Conservation (phyloP, 1,140 invertebrate genomes). For the Notospermus geniculatus region DNA sequence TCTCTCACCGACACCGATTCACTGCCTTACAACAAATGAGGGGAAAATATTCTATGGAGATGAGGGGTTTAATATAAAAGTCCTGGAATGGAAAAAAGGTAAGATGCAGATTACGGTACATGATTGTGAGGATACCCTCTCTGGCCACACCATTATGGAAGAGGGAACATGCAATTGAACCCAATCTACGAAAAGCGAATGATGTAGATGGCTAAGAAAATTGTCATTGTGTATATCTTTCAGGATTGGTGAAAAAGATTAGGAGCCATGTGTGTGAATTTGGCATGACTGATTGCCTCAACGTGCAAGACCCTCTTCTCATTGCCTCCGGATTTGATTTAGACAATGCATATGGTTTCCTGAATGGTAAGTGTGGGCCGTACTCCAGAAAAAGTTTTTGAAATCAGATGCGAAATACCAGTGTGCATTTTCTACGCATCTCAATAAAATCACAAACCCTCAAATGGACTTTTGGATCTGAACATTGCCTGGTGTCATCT, state of each 20-base stretch:
- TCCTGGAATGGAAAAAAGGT: constrained; percentile 48
- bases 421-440: no score
- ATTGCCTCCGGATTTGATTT: constrained; percentile 42
- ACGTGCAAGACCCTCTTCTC: constrained; percentile 27
- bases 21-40: constrained; percentile 23
- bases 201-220: no score
- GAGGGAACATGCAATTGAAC: no score
- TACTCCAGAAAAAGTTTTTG: background rate
- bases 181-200: no score
- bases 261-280: constrained; percentile 39
- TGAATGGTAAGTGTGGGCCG: constrained; percentile 44
- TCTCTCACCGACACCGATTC: constrained; percentile 21
- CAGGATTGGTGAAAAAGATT: constrained; percentile 37
- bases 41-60: constrained; percentile 38
- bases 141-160: no score
- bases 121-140: constrained; percentile 28
- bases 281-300: constrained; percentile 42
- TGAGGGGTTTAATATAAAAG: constrained; percentile 46
- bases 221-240: constrained; percentile 11
- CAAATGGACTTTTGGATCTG: no score
- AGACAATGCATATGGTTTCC: constrained; percentile 37
- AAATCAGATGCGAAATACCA: no score
- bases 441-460: no score
- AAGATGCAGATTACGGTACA: constrained; percentile 34
- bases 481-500: no score